phyloP scores from a whole-genome alignment of 53 echinoderm and acorn worm species.

The Temnopleurus reevesii region DNA sequence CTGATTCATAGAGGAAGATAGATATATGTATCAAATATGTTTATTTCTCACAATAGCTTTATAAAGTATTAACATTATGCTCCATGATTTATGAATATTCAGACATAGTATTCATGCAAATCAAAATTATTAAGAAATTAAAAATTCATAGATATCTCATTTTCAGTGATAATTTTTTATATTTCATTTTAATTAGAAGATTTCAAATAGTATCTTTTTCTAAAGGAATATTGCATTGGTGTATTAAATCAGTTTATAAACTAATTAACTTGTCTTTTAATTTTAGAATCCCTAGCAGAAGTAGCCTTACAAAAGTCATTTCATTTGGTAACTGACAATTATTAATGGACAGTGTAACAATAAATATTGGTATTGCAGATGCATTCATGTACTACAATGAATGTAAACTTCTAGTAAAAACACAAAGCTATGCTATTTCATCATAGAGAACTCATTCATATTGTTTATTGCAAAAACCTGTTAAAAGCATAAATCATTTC shows the following conservation, averaged over 20 bases:
- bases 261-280: too few species aligned
- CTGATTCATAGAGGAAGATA: not conserved
- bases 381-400: not conserved
- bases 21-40: not conserved
- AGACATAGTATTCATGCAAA: slow-evolving; percentile 27
- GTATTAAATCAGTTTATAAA: too few species aligned
- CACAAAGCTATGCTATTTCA: not conserved
- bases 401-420: not conserved
- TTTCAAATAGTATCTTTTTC: too few species aligned
- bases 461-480: not conserved
- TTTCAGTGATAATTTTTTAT: not conserved
- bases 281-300: too few species aligned
- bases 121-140: not conserved
- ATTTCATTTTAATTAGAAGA: not conserved
- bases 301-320: not conserved
- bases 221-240: too few species aligned
- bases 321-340: not conserved
- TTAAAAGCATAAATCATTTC: not conserved
- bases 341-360: not conserved
- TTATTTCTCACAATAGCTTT: not conserved
- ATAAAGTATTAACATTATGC: not conserved
- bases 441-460: too few species aligned
- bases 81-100: slow-evolving; percentile 8
- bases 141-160: not conserved
- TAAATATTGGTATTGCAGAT: not conserved